A percentile compares a stretch with the other conserved stretches of the same genome.
Evolutionary conservation across 2,797 vertebrate species (phyloP).

Genomic region (Eulemur coronatus): DNA sequence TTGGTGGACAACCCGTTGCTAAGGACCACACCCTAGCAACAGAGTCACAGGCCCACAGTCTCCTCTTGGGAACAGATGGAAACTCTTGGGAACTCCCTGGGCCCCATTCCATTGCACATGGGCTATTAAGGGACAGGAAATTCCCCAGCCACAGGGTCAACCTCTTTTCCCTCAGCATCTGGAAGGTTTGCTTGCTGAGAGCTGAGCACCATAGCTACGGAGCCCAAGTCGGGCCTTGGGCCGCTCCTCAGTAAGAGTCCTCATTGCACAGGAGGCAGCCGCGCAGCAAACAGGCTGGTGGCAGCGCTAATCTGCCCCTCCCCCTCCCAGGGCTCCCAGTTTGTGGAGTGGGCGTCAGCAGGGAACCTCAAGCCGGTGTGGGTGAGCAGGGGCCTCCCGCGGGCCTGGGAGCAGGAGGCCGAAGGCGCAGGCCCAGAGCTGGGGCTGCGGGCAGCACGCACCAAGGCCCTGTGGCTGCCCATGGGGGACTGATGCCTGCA

Average conservation of each 20-base stretch:
- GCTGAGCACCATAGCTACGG: neutral
- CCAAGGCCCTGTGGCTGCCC: slow-evolving; percentile 85
- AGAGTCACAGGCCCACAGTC: neutral
- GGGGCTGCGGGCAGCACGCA: slow-evolving; percentile 78
- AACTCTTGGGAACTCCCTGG: neutral
- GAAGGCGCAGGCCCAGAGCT: slow-evolving; percentile 78
- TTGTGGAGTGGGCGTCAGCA: slow-evolving; percentile 84
- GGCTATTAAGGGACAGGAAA: neutral
- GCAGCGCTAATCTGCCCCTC: neutral
- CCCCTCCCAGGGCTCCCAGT: slow-evolving; percentile 80
- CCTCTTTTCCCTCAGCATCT: neutral
- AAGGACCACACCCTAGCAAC: slow-evolving; percentile 2
- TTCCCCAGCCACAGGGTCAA: neutral
- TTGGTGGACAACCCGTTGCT: neutral
- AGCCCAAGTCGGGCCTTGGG: neutral
- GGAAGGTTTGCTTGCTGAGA: neutral
- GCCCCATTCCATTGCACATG: neutral
- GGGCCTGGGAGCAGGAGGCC: slow-evolving; percentile 73
- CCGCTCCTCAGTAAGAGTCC: neutral
- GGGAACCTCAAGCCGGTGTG: slow-evolving; percentile 83
- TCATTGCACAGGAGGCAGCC: neutral
- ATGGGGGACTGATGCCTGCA: slow-evolving; percentile 80
- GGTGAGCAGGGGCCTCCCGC: slow-evolving; percentile 69
- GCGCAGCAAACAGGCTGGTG: neutral
- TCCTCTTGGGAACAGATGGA: neutral